Conservation (phyloP, 53 echinoderm and acorn worm species). For the Crossaster papposus region DNA sequence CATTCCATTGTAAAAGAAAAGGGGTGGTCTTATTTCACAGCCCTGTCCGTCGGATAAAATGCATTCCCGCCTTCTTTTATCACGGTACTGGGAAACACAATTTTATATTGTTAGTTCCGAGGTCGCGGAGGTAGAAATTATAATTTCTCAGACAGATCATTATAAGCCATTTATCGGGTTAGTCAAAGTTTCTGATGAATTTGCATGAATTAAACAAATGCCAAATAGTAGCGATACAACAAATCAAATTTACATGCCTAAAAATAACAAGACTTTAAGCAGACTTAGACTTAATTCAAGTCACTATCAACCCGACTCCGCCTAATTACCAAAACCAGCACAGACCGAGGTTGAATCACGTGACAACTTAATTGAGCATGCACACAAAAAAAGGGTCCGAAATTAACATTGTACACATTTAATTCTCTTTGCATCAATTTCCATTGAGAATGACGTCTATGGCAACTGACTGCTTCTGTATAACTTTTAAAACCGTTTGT, state of each 20-base stretch:
- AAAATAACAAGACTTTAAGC: neutral
- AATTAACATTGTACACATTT: too few species aligned
- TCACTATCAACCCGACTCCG: neutral
- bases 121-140: conserved; percentile 3
- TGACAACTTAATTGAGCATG: neutral
- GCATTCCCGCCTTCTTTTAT: too few species aligned
- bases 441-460: too few species aligned
- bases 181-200: neutral
- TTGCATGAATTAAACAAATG: neutral
- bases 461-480: too few species aligned
- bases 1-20: too few species aligned
- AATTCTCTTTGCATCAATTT: too few species aligned
- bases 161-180: neutral
- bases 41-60: too few species aligned
- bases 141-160: neutral
- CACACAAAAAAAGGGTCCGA: too few species aligned
- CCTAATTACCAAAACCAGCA: neutral
- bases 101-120: too few species aligned
- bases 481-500: too few species aligned
- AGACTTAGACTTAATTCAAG: neutral
- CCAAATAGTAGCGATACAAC: neutral
- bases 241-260: neutral
- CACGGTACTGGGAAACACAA: too few species aligned
- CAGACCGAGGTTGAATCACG: neutral
- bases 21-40: too few species aligned